phyloP scores from a whole-genome alignment of 2,888 invertebrate species.

The Lasioglossum malachurum region DNA sequence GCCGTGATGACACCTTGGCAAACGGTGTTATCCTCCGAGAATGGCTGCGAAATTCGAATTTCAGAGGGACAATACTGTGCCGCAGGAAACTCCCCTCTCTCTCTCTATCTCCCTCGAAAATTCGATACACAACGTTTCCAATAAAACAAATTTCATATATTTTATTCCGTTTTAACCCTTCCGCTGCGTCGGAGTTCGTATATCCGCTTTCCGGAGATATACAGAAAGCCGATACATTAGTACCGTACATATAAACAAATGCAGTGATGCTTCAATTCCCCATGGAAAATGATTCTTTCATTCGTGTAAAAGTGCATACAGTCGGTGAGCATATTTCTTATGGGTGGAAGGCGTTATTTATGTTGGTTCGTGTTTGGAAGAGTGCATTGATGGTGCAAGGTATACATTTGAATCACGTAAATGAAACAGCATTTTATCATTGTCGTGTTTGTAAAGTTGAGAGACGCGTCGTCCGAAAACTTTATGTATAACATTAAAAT shows the following conservation, averaged over 20 bases:
- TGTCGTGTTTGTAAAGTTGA: too few species aligned
- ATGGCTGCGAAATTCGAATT: not conserved
- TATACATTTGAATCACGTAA: too few species aligned
- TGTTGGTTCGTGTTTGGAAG: too few species aligned
- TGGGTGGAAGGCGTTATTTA: too few species aligned
- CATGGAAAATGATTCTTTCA: not conserved
- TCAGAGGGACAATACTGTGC: not conserved
- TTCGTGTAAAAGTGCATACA: too few species aligned
- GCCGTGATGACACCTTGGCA: not conserved
- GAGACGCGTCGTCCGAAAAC: too few species aligned
- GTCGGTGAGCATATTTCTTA: too few species aligned
- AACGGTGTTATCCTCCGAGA: conserved; percentile 1
- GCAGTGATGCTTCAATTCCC: not conserved
- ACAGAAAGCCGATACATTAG: not conserved
- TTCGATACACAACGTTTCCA: not conserved
- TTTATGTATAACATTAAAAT: not conserved
- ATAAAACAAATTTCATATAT: not conserved
- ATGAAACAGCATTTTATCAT: too few species aligned
- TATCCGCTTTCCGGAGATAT: not conserved
- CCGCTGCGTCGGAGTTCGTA: not conserved
- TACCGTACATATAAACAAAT: not conserved
- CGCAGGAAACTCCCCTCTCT: not conserved
- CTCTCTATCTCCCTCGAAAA: not conserved
- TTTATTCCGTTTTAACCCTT: not conserved
- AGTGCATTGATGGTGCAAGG: too few species aligned